These are phyloP conservation scores for Sitta carolinensis DNA, from an alignment of 2,797 vertebrate species.

Conservation along the genomic window DNA sequence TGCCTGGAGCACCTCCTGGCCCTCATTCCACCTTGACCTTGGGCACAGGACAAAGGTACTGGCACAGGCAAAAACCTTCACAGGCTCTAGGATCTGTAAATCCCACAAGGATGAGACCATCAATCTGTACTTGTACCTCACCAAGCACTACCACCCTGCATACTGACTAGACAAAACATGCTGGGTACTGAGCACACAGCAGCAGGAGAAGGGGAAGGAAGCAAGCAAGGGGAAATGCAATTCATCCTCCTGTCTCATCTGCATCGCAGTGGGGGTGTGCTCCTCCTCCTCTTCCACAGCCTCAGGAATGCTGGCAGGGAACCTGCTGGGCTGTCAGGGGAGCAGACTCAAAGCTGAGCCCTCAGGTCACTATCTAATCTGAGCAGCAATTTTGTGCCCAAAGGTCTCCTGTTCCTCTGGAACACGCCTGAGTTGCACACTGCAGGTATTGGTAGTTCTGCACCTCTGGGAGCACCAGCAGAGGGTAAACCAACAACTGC, in stretches of 20 bases:
- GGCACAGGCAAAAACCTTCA: background rate
- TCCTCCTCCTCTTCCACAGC: background rate
- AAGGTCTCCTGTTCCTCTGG: background rate
- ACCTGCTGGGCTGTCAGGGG: background rate
- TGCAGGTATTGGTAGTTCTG: background rate
- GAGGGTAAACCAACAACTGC: background rate
- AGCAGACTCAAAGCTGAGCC: background rate
- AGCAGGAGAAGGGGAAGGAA: background rate
- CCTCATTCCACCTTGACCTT: background rate
- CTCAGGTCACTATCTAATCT: background rate
- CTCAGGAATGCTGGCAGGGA: background rate
- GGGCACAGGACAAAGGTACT: background rate
- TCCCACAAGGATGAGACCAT: background rate
- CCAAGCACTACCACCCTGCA: background rate
- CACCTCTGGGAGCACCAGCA: background rate
- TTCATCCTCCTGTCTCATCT: background rate
- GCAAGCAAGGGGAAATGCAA: background rate
- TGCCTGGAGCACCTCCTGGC: background rate
- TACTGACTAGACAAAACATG: background rate
- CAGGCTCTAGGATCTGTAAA: background rate
- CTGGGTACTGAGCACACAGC: background rate
- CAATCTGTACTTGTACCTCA: background rate
- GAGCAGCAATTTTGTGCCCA: background rate
- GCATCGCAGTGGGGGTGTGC: fast-evolving
- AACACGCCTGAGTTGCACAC: fast-evolving